phyloP scores from a whole-genome alignment of 2,888 invertebrate genomes.

The Lithophane ornitopus region DNA sequence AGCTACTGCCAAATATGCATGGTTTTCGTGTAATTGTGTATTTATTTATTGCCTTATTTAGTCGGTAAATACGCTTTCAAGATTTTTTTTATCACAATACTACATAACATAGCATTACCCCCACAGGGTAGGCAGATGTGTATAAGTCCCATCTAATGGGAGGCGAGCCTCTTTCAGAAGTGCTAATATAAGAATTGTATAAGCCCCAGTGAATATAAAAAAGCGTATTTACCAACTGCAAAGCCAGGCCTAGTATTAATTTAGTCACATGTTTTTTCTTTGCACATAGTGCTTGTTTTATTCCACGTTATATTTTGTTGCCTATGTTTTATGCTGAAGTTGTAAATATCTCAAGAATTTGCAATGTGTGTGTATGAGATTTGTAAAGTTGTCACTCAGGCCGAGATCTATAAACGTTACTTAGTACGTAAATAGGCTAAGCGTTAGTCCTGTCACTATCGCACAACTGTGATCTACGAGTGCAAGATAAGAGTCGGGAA shows the following conservation, averaged over 20 bases:
- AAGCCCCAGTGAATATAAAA: conserved; percentile 8
- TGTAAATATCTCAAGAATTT: conserved; percentile 33
- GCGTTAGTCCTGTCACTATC: background rate
- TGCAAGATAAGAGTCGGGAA: background rate
- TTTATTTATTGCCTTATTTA: conserved; percentile 40
- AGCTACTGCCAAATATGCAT: conserved; percentile 64
- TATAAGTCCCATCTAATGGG: background rate
- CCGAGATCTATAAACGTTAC: background rate
- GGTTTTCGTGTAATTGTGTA: conserved; percentile 47
- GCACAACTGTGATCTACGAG: background rate
- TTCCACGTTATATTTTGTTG: conserved; percentile 36
- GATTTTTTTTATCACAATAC: background rate
- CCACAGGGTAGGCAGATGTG: background rate
- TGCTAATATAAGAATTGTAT: background rate
- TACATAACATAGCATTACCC: background rate
- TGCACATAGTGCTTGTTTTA: conserved; percentile 56
- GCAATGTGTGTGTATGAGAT: conserved; percentile 5
- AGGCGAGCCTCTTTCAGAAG: background rate
- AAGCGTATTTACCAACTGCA: conserved; percentile 30
- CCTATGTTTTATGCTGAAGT: conserved; percentile 19
- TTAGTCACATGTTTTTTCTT: conserved; percentile 26
- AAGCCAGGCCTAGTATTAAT: conserved; percentile 36
- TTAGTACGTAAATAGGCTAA: background rate
- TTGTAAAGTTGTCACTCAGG: background rate
- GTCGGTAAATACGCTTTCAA: conserved; percentile 26